These are phyloP conservation scores for Pogona vitticeps DNA, from an alignment of 2,113 vertebrate species.

Conservation along the genomic window DNA sequence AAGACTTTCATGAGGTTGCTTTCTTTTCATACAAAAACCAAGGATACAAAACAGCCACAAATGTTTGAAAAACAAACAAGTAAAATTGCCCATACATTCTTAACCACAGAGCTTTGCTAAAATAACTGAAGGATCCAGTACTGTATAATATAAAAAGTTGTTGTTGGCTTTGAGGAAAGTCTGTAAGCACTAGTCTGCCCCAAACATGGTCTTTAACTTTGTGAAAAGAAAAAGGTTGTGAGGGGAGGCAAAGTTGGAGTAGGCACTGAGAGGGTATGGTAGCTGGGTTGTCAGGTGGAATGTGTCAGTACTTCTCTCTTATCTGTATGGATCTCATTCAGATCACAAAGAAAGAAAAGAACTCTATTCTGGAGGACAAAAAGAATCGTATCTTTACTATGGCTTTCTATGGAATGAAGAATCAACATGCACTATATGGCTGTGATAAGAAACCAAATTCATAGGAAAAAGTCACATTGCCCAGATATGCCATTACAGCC, in stretches of 20 bases:
- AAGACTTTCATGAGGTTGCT: conserved; percentile 24
- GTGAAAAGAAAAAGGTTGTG: not conserved
- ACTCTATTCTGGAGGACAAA: not conserved
- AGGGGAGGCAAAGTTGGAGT: not conserved
- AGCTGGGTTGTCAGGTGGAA: not conserved
- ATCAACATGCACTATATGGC: not conserved
- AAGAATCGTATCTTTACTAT: not conserved
- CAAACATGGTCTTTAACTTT: conserved; percentile 25
- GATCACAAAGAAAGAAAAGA: not conserved
- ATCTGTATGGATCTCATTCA: not conserved
- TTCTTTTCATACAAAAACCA: not conserved
- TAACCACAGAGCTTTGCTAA: not conserved
- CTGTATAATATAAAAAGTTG: conserved; percentile 29
- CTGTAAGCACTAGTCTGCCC: not conserved
- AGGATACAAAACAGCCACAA: fast-evolving
- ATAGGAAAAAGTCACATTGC: too few relatives aligned
- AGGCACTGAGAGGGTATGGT: not conserved
- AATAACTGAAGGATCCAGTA: conserved; percentile 8
- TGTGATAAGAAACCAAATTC: not conserved
- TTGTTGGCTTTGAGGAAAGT: not conserved
- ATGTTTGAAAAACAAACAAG: conserved; percentile 36
- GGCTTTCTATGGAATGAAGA: not conserved
- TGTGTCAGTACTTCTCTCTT: not conserved
- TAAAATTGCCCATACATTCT: not conserved
- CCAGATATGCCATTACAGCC: not conserved